Conservation (phyloP, 2,113 vertebrate genomes). For the Hydrolagus affinis region DNA sequence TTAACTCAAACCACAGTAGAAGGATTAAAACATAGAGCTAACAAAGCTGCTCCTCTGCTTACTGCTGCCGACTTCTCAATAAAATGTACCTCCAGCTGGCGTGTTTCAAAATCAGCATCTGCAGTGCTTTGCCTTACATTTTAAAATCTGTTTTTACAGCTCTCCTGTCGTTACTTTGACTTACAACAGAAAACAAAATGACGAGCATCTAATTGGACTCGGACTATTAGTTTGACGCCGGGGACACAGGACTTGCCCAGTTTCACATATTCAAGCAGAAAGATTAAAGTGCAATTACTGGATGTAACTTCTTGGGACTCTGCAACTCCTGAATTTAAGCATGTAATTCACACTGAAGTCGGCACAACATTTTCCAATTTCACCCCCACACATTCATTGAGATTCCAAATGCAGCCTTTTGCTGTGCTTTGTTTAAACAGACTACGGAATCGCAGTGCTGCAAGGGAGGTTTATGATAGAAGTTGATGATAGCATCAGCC, state of each 20-base stretch:
- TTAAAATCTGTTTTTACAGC: too few species aligned
- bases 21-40: too few species aligned
- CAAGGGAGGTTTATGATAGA: not conserved
- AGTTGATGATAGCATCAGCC: not conserved
- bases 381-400: not conserved
- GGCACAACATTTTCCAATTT: not conserved
- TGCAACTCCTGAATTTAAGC: not conserved
- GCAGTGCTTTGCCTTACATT: too few species aligned
- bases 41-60: too few species aligned
- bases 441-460: not conserved
- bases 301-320: not conserved
- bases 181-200: too few species aligned
- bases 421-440: not conserved
- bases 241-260: not conserved
- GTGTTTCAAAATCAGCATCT: too few species aligned
- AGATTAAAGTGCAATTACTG: not conserved
- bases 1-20: too few species aligned
- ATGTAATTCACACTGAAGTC: not conserved
- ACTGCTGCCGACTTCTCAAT: too few species aligned
- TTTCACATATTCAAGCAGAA: not conserved
- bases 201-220: too few species aligned
- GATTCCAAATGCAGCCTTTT: not conserved
- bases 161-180: too few species aligned
- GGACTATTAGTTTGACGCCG: too few species aligned
- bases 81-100: too few species aligned